Percentiles rank a stretch among this genome's conserved stretches.
Evolutionary conservation across 1,140 invertebrate genomes (phyloP).

Genomic region (Rhopalosiphum padi): DNA sequence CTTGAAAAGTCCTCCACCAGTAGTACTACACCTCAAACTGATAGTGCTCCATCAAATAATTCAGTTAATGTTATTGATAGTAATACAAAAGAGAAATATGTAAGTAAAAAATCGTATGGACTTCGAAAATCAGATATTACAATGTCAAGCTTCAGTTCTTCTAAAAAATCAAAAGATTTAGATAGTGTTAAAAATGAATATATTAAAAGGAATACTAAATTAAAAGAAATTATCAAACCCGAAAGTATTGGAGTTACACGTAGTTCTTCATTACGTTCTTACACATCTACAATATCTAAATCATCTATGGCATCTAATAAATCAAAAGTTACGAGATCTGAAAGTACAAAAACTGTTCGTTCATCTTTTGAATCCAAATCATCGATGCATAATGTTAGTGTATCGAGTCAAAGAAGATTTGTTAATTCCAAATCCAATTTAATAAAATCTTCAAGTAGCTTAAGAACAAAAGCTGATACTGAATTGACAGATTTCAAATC

Average conservation of each 20-base stretch:
- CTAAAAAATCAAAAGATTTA: background rate
- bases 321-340: background rate
- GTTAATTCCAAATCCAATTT: background rate
- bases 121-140: background rate
- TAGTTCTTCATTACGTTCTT: background rate
- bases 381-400: background rate
- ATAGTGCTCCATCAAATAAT: background rate
- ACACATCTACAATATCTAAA: background rate
- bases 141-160: background rate
- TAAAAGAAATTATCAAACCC: background rate
- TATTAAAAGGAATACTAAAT: background rate
- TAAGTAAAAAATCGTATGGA: background rate
- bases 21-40: background rate
- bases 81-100: no score
- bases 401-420: background rate
- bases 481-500: background rate
- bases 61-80: background rate
- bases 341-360: background rate
- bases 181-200: background rate
- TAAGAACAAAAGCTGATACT: background rate
- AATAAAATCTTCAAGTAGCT: background rate
- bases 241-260: background rate
- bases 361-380: background rate
- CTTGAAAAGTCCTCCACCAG: background rate
- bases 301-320: background rate